phyloP scores from a whole-genome alignment of 1,140 invertebrate genomes.

The Mercenaria mercenaria region DNA sequence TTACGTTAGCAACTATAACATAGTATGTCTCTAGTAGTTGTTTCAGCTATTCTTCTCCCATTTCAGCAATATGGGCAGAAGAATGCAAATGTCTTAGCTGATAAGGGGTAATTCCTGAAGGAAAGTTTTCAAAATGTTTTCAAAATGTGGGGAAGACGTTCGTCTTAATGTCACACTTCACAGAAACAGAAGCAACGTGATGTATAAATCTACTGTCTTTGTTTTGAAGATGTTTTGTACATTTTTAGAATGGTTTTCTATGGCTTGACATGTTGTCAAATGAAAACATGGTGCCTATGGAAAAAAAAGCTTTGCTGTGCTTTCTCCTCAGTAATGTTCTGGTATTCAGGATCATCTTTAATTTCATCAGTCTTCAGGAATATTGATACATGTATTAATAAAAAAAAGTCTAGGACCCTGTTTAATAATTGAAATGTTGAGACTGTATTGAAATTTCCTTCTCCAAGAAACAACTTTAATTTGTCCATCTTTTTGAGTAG shows the following conservation, averaged over 20 bases:
- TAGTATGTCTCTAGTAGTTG: no score
- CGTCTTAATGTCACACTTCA: background rate
- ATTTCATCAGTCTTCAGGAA: background rate
- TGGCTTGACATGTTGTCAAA: background rate
- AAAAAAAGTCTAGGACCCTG: conserved; percentile 1
- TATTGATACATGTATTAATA: background rate
- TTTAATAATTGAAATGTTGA: conserved; percentile 15
- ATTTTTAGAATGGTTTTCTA: no score
- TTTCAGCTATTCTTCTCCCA: no score
- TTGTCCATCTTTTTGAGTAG: conserved; percentile 4
- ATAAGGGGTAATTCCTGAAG: no score
- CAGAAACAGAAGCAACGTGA: background rate
- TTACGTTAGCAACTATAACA: no score
- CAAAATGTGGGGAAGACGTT: background rate
- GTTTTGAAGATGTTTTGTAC: background rate
- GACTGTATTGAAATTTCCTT: background rate
- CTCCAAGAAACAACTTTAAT: background rate
- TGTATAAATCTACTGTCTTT: background rate
- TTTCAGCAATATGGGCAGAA: no score
- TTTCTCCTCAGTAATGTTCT: no score
- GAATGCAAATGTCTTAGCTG: no score
- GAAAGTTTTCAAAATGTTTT: background rate
- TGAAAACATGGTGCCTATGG: background rate
- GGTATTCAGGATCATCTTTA: no score
- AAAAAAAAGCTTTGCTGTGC: background rate